Percentiles rank a stretch among this genome's conserved stretches.
Conservation (phyloP, 2,888 invertebrate species). For the Ceraclea dissimilis region DNA sequence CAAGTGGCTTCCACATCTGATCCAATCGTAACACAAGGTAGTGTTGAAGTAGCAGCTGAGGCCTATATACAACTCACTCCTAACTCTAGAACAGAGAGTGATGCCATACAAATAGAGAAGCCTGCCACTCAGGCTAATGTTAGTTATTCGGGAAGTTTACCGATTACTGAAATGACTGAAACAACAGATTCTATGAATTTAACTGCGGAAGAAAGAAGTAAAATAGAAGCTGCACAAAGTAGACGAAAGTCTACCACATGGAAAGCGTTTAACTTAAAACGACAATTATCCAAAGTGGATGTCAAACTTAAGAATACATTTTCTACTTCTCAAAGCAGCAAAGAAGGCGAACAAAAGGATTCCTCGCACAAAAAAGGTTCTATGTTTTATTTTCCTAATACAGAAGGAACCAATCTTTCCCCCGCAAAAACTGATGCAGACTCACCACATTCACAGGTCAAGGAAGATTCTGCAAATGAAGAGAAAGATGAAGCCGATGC, state of each 20-base stretch:
- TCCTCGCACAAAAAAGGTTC: conserved; percentile 34
- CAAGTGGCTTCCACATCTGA: background rate
- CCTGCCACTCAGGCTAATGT: conserved; percentile 25
- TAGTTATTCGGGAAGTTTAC: conserved; percentile 26
- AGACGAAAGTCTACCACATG: conserved; percentile 61
- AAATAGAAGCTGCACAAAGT: conserved; percentile 39
- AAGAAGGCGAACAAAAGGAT: conserved; percentile 35
- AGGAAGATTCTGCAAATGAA: conserved; percentile 27
- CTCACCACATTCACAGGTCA: conserved; percentile 27
- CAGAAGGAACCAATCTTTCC: conserved; percentile 31
- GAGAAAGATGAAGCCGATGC: conserved; percentile 4
- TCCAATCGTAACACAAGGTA: background rate
- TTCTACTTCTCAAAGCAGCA: conserved; percentile 41
- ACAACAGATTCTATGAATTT: conserved; percentile 30
- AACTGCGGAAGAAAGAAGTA: conserved; percentile 32
- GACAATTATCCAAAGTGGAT: conserved; percentile 74
- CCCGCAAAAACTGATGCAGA: conserved; percentile 32
- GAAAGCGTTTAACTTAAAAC: conserved; percentile 74
- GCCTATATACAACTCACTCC: conserved; percentile 26
- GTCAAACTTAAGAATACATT: conserved; percentile 64
- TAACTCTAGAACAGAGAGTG: conserved; percentile 23
- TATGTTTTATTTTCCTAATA: conserved; percentile 40
- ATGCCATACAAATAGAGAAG: conserved; percentile 25
- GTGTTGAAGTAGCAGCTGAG: conserved; percentile 23
- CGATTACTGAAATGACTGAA: conserved; percentile 29